Conservation (phyloP, 2,113 vertebrate species). For the Tenebrosternarchus preto region DNA sequence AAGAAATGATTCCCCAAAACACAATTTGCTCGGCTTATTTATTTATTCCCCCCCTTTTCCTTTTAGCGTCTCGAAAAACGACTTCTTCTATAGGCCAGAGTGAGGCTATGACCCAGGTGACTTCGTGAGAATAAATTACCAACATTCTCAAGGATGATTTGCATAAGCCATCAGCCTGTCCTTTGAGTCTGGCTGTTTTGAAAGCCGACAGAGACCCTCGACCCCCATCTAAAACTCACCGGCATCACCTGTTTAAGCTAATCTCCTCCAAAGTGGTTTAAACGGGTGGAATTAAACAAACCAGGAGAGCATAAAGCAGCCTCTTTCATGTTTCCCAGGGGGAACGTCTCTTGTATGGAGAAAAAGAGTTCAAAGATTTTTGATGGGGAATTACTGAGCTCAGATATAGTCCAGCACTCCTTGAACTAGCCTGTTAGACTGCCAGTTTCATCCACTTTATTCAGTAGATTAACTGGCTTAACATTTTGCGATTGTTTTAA, state of each 20-base stretch:
- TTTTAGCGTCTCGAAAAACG: slow-evolving; percentile 42
- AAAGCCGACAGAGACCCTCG: slow-evolving; percentile 23
- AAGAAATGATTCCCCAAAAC: slow-evolving; percentile 41
- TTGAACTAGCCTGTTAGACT: slow-evolving; percentile 1
- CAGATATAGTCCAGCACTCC: slow-evolving; percentile 34
- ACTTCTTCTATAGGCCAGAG: slow-evolving; percentile 37
- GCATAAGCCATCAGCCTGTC: slow-evolving; percentile 56
- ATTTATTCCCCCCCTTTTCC: slow-evolving; percentile 13
- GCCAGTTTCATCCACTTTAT: slow-evolving; percentile 21
- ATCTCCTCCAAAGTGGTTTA: slow-evolving; percentile 51
- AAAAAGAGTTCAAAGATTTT: slow-evolving; percentile 51
- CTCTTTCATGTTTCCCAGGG: slow-evolving; percentile 41
- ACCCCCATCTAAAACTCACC: slow-evolving; percentile 22
- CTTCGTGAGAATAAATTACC: slow-evolving; percentile 53
- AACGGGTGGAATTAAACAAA: slow-evolving; percentile 56
- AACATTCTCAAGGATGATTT: slow-evolving; percentile 44
- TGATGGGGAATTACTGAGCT: slow-evolving; percentile 37
- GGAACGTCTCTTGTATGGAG: slow-evolving; percentile 23
- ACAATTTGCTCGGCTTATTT: slow-evolving; percentile 35
- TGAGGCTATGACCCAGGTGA: slow-evolving; percentile 37
- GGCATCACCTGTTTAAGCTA: slow-evolving; percentile 53
- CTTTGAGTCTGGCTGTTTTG: slow-evolving; percentile 49
- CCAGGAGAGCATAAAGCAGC: slow-evolving; percentile 43
- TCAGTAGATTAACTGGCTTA: background rate
- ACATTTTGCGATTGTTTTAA: no score